A percentile compares a stretch with the other conserved stretches of the same genome.
Evolutionary conservation across 2,888 invertebrate species (phyloP).

Genomic region (Oxytorus armatus): DNA sequence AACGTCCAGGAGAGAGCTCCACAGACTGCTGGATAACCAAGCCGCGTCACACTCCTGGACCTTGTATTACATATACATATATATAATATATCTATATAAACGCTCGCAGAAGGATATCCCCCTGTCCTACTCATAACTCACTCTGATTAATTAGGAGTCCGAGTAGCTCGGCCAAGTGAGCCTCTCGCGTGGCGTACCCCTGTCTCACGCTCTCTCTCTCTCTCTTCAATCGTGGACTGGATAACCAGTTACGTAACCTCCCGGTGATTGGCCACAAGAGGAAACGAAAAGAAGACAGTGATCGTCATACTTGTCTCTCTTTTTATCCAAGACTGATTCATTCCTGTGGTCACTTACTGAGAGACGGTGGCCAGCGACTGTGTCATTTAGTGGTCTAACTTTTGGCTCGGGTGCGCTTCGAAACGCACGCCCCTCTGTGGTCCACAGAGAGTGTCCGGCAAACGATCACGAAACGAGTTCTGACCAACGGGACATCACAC

Average conservation of each 20-base stretch:
- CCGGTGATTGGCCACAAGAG: constrained; percentile 39
- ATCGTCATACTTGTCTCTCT: constrained; percentile 8
- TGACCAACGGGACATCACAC: constrained; percentile 65
- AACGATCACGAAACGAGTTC: constrained; percentile 64
- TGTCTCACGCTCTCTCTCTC: constrained; percentile 21
- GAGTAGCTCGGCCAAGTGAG: constrained; percentile 63
- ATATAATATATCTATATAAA: constrained; percentile 29
- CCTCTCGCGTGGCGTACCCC: constrained; percentile 64
- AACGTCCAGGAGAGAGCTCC: constrained; percentile 29
- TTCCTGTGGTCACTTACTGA: neutral
- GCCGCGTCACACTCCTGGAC: constrained; percentile 14
- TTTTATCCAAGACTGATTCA: constrained; percentile 19
- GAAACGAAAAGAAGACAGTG: constrained; percentile 1
- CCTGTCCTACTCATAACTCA: constrained; percentile 68
- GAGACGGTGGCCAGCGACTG: constrained; percentile 36
- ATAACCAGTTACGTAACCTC: constrained; percentile 35
- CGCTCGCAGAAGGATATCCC: constrained; percentile 65
- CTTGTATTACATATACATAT: neutral
- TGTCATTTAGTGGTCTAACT: neutral
- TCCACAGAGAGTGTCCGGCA: constrained; percentile 45
- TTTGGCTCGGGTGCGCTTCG: constrained; percentile 7
- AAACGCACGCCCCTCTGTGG: constrained; percentile 12
- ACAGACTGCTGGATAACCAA: constrained; percentile 43
- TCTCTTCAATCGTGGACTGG: constrained; percentile 8
- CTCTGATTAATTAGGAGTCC: constrained; percentile 71